phyloP scores from a whole-genome alignment of 2,113 vertebrate genomes.

The Miniopterus natalensis region DNA sequence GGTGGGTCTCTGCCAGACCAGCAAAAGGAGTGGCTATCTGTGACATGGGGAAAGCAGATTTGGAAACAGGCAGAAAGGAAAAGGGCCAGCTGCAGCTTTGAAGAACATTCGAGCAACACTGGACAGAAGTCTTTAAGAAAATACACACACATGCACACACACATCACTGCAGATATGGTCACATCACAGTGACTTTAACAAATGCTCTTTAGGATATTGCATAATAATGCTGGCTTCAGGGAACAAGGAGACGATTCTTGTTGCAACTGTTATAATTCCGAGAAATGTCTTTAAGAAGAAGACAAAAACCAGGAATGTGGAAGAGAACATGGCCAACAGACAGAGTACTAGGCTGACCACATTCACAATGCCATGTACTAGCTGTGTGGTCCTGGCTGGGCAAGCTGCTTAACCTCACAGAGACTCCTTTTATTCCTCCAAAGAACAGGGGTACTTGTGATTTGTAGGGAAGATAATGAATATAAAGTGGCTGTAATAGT shows the following conservation, averaged over 20 bases:
- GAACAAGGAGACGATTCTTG: background rate
- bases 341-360: background rate
- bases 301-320: background rate
- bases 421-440: background rate
- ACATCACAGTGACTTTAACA: background rate
- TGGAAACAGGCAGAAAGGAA: background rate
- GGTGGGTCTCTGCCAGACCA: background rate
- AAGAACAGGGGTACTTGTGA: background rate
- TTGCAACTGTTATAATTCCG: background rate
- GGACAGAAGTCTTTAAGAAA: background rate
- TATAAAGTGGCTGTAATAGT: background rate
- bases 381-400: background rate
- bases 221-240: background rate
- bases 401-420: background rate
- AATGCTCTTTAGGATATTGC: background rate
- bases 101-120: background rate
- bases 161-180: background rate
- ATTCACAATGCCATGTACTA: rapidly evolving
- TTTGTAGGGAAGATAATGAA: background rate
- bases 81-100: background rate
- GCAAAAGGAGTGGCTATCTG: background rate
- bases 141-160: background rate
- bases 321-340: background rate
- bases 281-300: background rate
- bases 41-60: background rate